Percentiles rank a stretch among this genome's conserved stretches.
Evolutionary conservation across 2,797 vertebrate genomes (phyloP).

Genomic region (Sebastes ruberrimus): DNA sequence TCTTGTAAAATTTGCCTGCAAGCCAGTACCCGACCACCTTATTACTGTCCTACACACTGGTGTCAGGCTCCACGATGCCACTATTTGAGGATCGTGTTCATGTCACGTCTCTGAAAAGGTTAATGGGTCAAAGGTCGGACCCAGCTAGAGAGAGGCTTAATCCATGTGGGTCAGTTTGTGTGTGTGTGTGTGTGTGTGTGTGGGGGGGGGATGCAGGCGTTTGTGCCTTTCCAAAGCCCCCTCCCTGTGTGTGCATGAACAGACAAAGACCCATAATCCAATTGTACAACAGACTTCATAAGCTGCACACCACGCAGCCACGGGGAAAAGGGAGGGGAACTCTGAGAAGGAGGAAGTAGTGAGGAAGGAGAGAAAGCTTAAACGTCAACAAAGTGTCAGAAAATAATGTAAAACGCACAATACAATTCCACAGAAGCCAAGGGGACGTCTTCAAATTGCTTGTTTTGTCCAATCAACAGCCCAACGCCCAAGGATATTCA

Average conservation of each 20-base stretch:
- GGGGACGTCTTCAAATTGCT: neutral
- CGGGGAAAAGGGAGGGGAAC: neutral
- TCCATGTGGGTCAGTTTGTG: neutral
- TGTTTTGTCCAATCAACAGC: neutral
- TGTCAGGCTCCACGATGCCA: neutral
- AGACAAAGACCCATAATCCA: slow-evolving; percentile 60
- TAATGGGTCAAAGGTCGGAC: slow-evolving; percentile 47
- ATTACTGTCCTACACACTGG: slow-evolving; percentile 12
- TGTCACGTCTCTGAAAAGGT: slow-evolving; percentile 48
- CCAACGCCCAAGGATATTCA: neutral
- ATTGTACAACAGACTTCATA: slow-evolving; percentile 51
- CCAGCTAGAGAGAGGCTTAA: slow-evolving; percentile 10
- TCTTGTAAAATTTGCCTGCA: slow-evolving; percentile 32
- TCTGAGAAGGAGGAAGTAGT: neutral
- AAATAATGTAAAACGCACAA: neutral
- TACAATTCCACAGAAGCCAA: neutral
- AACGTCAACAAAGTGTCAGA: slow-evolving; percentile 22
- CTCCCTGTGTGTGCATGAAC: slow-evolving; percentile 15
- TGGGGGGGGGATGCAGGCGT: neutral
- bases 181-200: neutral
- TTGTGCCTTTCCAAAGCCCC: slow-evolving; percentile 25
- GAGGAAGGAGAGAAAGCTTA: neutral
- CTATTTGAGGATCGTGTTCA: slow-evolving; percentile 30
- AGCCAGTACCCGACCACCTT: slow-evolving; percentile 14
- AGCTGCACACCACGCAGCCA: slow-evolving; percentile 30